Evolutionary conservation across 2,888 invertebrate genomes (phyloP), one percentile per base, ranked within the genome.

Genomic region (Heliconius cydno): DNA sequence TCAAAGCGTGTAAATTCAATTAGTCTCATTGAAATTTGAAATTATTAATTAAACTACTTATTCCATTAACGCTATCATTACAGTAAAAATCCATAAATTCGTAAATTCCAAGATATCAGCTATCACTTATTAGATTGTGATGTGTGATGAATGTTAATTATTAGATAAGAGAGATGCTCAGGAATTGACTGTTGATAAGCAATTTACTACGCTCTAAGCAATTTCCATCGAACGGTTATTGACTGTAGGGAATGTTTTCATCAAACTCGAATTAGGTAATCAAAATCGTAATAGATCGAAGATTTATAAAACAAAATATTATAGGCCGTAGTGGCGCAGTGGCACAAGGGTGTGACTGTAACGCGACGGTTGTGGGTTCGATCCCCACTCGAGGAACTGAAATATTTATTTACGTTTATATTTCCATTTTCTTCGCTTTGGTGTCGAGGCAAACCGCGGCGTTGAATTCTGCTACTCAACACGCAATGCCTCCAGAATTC

Each of bases 211-310:
- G 66, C 28, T 57, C 30, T 67, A 52, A 72, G 34, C 66, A 52
- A 80, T 73, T 76, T 67, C 28, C 41, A 13, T 30, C n/a, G 34
- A 75, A 71, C 57, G 78, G 72, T 76, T 73, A 76, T 78, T 76
- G 80, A 78, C 76, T 60, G 46, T 30, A 22, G 25, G 52, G 74
- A 60, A 57, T 30, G n/a, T 22, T 41, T 68, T 41, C 15, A 70
- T 41, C 15, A 70, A 70, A 34, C 2, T 41, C 15, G 25, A 70
- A 46, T 46, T 25, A 70, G 25, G 7, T 25, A 52, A 57, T 57
- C 19, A 52, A 7, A 19, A 52, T 19, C 19, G 19, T 52, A 46
- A 46, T 15, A 15, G 19, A 52, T 52, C 15, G 52, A 19, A 52
- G 19, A 19, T 63, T 4, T 19, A 6, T 15, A 52, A 52, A 19